Percentiles rank a stretch among this genome's conserved stretches.
These are phyloP conservation scores for Eledona agricola DNA, from an alignment of 2,888 invertebrate genomes.

Conservation along the genomic window DNA sequence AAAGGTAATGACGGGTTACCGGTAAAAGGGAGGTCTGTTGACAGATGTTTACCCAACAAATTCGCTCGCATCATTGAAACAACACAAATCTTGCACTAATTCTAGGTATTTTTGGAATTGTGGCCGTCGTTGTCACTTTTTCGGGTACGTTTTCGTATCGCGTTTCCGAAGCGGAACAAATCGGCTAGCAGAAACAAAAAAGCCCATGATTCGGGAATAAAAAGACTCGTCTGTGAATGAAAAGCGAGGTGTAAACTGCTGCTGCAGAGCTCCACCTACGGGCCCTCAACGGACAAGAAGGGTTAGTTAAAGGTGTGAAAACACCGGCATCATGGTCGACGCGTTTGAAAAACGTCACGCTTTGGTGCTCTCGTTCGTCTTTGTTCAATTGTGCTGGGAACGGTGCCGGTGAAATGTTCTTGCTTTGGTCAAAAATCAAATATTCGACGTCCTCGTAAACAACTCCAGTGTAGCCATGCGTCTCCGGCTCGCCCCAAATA, in stretches of 20 bases:
- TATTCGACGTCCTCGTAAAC: slow-evolving; percentile 14
- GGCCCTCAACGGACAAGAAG: slow-evolving; percentile 40
- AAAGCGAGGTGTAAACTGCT: slow-evolving; percentile 32
- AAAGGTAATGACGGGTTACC: slow-evolving; percentile 61
- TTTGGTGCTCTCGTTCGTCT: slow-evolving; percentile 25
- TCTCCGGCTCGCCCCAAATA: slow-evolving; percentile 46
- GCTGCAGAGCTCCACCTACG: slow-evolving; percentile 35
- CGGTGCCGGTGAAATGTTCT: neutral
- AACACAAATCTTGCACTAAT: no score
- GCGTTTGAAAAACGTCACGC: slow-evolving; percentile 34
- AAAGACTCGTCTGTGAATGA: slow-evolving; percentile 28
- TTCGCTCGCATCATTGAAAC: slow-evolving; percentile 38
- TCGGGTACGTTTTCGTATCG: slow-evolving; percentile 27
- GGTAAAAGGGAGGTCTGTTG: slow-evolving; percentile 61
- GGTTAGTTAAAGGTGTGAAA: slow-evolving; percentile 55
- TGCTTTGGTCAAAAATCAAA: neutral
- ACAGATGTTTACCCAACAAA: slow-evolving; percentile 62
- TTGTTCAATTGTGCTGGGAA: slow-evolving; percentile 25
- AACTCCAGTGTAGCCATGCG: slow-evolving; percentile 13
- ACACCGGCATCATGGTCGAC: slow-evolving; percentile 50
- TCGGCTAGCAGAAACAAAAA: slow-evolving; percentile 41
- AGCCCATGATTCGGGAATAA: slow-evolving; percentile 37
- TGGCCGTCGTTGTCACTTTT: neutral
- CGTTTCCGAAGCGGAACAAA: slow-evolving; percentile 44
- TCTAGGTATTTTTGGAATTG: neutral